A percentile compares a stretch with the other conserved stretches of the same genome.
Evolutionary conservation across 2,797 vertebrate species (phyloP).

Genomic region (Pempheris klunzingeri): DNA sequence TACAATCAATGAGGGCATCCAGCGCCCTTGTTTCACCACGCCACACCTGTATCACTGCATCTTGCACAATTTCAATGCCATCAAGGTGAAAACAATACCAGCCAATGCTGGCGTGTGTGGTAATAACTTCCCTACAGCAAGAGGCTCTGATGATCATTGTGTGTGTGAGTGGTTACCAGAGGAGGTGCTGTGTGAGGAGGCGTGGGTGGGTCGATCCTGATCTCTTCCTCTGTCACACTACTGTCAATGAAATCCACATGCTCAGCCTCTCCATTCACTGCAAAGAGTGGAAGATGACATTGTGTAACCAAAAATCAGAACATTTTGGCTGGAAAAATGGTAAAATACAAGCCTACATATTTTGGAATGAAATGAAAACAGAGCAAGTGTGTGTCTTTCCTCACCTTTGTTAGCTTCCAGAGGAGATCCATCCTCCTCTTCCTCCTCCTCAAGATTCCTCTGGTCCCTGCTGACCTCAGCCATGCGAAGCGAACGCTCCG

Average conservation of each 20-base stretch:
- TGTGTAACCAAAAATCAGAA: too few relatives aligned
- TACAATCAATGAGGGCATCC: too few relatives aligned
- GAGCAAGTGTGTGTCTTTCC: rapidly evolving
- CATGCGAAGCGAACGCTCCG: conserved; percentile 89
- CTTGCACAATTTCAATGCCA: too few relatives aligned
- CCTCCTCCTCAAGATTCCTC: conserved; percentile 83
- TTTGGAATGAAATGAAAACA: not conserved
- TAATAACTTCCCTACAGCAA: conserved; percentile 11
- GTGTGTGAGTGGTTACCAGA: conserved; percentile 64
- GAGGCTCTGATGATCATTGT: not conserved
- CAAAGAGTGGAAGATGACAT: not conserved
- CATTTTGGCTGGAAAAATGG: not conserved
- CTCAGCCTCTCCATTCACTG: conserved; percentile 85
- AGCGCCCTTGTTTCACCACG: too few relatives aligned
- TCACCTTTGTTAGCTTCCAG: conserved; percentile 72
- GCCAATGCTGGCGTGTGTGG: too few relatives aligned
- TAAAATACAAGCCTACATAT: not conserved
- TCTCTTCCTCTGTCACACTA: conserved; percentile 85
- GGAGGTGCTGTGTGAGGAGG: conserved; percentile 45
- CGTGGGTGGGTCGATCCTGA: conserved; percentile 42
- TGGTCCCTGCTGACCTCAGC: conserved; percentile 88
- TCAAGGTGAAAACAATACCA: too few relatives aligned
- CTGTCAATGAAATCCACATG: conserved; percentile 89
- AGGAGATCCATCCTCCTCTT: conserved; percentile 58
- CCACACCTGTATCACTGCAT: too few relatives aligned